Base-by-base conservation (phyloP, 1,140 invertebrate genomes). In the Pogonognathellus flavescens region DNA sequence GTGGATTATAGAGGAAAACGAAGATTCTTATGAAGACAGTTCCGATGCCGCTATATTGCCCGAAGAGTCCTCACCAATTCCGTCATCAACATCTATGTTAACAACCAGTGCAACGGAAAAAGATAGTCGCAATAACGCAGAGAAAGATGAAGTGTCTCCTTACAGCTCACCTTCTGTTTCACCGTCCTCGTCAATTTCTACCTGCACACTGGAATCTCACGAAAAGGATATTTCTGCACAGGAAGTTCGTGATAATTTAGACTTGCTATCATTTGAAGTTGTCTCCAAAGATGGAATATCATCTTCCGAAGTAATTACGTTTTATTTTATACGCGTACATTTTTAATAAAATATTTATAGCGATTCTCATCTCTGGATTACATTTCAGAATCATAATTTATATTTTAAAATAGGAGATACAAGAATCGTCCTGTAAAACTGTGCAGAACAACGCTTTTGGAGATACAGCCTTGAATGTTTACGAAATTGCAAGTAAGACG, bases 231-330 rank as follows among this genome's bases (percentile, higher is more conserved):
- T 57, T 14, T 14, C 9, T 57, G 53, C 53, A 57, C 16, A 14
- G 7, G 25, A 41, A 31, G 25, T 22, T 76, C 13, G 7, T 4
- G 41, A 49, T 16, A 70, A 70, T 14, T 3, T 50, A 31, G 70
- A 76, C 49, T n/a, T 76, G n/a, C 1, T 16, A n/a, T 76, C 70
- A 49, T 76, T 76, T 76, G 70, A 76, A 50, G 70, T 76, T 16
- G 41, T 76, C 11, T 50, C 70, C 4, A 8, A 9, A 50, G 16
- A 7, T 18, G 14, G 70, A 76, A 50, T 18, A 16, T 25, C 25
- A 18, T 14, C n/a, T 18, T 49, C 13, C 14, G 18, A 18, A 62
- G 53, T n/a, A 57, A 57, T 57, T 57, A 57, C 53, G 10, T 14
- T 57, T 57, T 41, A 57, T 14, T 57, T 57, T 41, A 41, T 41